Base-by-base conservation (phyloP, 2,113 vertebrate genomes). In the Cervus canadensis region DNA sequence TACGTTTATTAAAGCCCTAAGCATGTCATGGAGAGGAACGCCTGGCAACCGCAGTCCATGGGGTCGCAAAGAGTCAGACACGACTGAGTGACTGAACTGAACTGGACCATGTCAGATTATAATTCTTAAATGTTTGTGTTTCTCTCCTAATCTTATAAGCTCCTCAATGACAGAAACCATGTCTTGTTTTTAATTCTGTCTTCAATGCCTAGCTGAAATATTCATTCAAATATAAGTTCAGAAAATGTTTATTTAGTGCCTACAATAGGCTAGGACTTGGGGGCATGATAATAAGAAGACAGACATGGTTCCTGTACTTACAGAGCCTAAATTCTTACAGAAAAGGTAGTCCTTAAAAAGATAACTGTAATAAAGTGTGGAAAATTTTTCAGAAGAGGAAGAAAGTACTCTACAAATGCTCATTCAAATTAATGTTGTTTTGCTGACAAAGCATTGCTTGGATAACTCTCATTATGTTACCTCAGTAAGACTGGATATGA, bases 391-490 rank as follows among this genome's bases (percentile, higher is more conserved):
- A 57, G 43, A 67, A 89, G 15, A 52, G 43, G 21, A 84, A 81
- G 30, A 67, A 60, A 84, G 15, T 43, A 28, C 21, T 91, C 67
- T 64, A 26, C 33, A 83, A 93, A 54, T 79, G 30, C 15, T 60
- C 91, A 86, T 62, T 97, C 36, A 92, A 71, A 95, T 54, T 78
- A 83, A 56, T 83, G 25, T 79, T 87, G 74, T 50, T 67, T 95
- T 93, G 30, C 40, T 87, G 36, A 52, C 54, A 85, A 82, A 56
- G 23, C 6, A 89, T 11, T 52, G 67, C 50, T 82, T 84, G n/a
- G 23, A 62, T 95, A 57, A 89, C 71, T 96, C 52, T 95, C 7
- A 64, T 89, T 74, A 78, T 90, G 62, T 97, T 92, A 87, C 59
- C 15, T 84, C 90, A 52, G 6, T 7, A 64, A 90, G 30, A 3